Percentiles rank a stretch among this genome's conserved stretches.
Conservation (phyloP, 2,888 invertebrate species). For the Paralinhomoeus sp. region DNA sequence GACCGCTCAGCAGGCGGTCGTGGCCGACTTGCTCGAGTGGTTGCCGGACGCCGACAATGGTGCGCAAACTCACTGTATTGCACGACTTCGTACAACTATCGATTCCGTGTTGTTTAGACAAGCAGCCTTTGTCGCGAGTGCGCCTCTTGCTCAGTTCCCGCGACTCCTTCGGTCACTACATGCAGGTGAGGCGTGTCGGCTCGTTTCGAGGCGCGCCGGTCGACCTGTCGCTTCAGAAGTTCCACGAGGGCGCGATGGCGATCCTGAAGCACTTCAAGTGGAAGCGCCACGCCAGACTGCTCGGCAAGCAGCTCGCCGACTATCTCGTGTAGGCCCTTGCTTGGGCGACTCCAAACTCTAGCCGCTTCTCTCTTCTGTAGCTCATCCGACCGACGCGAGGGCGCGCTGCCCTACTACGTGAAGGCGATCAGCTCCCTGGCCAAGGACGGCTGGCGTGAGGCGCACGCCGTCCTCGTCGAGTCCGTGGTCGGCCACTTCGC, state of each 20-base stretch:
- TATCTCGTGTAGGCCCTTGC: neutral
- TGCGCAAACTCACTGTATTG: no score
- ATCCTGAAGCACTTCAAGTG: conserved; percentile 2
- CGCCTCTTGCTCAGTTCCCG: neutral
- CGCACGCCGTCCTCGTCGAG: neutral
- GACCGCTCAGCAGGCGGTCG: neutral
- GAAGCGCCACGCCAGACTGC: conserved; percentile 1
- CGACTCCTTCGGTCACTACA: neutral
- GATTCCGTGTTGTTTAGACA: neutral
- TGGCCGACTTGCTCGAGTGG: neutral
- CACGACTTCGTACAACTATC: no score
- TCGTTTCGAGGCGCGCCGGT: no score
- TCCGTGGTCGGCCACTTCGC: neutral
- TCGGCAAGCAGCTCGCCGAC: conserved; percentile 1
- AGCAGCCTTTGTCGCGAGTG: neutral
- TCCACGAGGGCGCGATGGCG: conserved; percentile 1
- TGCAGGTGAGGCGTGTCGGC: neutral
- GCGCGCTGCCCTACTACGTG: conserved; percentile 1
- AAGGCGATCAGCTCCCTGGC: neutral
- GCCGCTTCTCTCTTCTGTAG: neutral
- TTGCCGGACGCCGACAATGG: neutral
- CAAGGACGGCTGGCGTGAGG: neutral
- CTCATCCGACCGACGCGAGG: neutral
- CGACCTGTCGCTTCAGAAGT: neutral
- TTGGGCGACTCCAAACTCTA: neutral